Base-by-base conservation (phyloP, 2,113 vertebrate genomes). In the Orcinus orca region DNA sequence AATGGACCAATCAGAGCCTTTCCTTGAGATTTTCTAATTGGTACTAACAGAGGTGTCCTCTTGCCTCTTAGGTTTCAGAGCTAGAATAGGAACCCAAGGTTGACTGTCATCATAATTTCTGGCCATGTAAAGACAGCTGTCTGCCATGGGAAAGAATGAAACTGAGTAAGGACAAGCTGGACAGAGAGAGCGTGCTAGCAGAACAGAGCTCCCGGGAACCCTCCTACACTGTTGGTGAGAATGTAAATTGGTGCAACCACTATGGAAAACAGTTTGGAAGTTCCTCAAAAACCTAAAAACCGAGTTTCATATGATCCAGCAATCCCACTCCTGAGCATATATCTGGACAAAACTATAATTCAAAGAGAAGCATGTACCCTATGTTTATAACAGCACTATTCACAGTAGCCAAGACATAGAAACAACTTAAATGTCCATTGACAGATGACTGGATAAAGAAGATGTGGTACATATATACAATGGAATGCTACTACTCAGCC, bases 401-500 rank as follows among this genome's bases (percentile, higher is more conserved):
- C 73, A 47, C 73, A 11, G 73, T 1, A 20, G 29, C 73, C 73
- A 31, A 50, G 73, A 76, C 44, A 18, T 2, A 9, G 41, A 29
- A 31, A 18, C 15, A 9, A 17, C 4, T 18, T 9, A 31, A 18
- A 5, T 2, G 26, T 0, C 73, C 73, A 9, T 31, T 4, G 3
- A 10, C 73, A 47, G 73, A 47, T 0, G 41, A 18, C 4, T 1
- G 2, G 41, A 47, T 29, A 2, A 31, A 74, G 71, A 47, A 15
- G 41, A 10, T 8, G 26, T 8, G 5, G 8, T 9, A 29, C 26
- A 5, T 3, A 29, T 41, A 18, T 2, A 5, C 10, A 2, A 1
- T 74, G 73, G 38, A 74, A 4, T 26, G 41, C 41, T 41, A 41
- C 25, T 8, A 44, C 73, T 31, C 0, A 18, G 14, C 41, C 73